Base-by-base conservation (phyloP, 1,140 invertebrate species). In the Asbolus verrucosus region DNA sequence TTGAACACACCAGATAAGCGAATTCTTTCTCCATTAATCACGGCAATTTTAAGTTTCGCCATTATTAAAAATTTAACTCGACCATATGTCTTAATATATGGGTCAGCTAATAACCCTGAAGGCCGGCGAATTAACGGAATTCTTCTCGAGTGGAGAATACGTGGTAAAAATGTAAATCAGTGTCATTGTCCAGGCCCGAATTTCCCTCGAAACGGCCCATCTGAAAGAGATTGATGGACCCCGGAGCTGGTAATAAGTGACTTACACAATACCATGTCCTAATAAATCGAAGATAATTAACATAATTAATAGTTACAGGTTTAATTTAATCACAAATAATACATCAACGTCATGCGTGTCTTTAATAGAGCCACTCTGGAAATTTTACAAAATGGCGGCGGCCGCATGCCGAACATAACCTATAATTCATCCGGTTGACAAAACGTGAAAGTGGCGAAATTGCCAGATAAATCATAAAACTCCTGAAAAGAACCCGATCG, bases 241-340 rank as follows among this genome's bases (percentile, higher is more conserved):
- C 14, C 8, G 24, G 24, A 27, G 24, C 24, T 3, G 24, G 8
- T 27, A 27, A 27, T 27, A 27, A 27, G 24, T 8, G 18, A 19
- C 43, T 50, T 50, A 19, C 15, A 50, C 43, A 50, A 50, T 50
- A 21, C 8, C 15, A 18, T 36, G 33, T 36, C 15, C 15, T 50
- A 43, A 50, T 50, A 50, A 50, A 50, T 50, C 15, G 43, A 24
- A 1, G 33, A 18, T 14, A 14, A 50, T 50, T 50, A 19, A 24
- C 43, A 50, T 50, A 50, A 50, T 50, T 50, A 50, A 50, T 50
- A 50, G 43, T 50, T 50, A 50, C 43, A 50, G 21, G 8, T 50
- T 50, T 6, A 24, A 19, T 19, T 21, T 50, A 50, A 50, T 50
- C 21, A 50, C 43, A 9, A 14, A 4, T 50, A 9, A 50, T 50